A percentile compares a stretch with the other conserved stretches of the same genome.
Conservation (phyloP, 2,113 vertebrate species). For the Phodopus roborovskii region DNA sequence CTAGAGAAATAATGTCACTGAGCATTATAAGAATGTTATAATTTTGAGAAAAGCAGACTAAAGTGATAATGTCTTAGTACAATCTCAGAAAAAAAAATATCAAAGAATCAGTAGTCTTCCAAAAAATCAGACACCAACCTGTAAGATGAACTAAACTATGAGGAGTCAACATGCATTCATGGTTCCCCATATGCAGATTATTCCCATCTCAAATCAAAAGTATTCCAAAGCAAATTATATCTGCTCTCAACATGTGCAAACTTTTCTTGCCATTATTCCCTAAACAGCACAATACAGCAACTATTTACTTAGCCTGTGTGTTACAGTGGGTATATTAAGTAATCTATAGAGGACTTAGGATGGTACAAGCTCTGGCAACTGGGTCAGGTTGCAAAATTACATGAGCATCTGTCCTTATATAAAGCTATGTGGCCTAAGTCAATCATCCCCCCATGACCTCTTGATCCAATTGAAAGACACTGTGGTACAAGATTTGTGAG, state of each 20-base stretch:
- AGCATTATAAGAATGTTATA: not conserved
- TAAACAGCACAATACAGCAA: not conserved
- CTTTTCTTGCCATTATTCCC: not conserved
- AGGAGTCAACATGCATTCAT: fast-evolving
- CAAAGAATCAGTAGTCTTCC: not conserved
- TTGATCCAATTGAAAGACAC: not conserved
- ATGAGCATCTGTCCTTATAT: not conserved
- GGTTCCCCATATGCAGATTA: not conserved
- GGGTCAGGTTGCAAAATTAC: not conserved
- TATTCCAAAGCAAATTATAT: not conserved
- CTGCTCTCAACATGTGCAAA: not conserved
- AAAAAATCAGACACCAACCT: not conserved
- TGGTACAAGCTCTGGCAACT: not conserved
- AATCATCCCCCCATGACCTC: not conserved
- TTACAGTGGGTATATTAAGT: not conserved
- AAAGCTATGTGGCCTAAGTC: not conserved
- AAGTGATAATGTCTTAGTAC: not conserved
- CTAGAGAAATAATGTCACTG: not conserved
- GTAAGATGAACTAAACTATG: not conserved
- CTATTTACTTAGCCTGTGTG: not conserved
- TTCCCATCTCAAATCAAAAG: not conserved
- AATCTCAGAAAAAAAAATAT: not conserved
- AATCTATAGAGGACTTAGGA: not conserved
- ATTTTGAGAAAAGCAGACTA: not conserved
- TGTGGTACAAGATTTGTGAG: not conserved